A percentile compares a stretch with the other conserved stretches of the same genome.
These are phyloP conservation scores for Eremophila alpestris DNA, from an alignment of 2,797 vertebrate species.

Conservation along the genomic window DNA sequence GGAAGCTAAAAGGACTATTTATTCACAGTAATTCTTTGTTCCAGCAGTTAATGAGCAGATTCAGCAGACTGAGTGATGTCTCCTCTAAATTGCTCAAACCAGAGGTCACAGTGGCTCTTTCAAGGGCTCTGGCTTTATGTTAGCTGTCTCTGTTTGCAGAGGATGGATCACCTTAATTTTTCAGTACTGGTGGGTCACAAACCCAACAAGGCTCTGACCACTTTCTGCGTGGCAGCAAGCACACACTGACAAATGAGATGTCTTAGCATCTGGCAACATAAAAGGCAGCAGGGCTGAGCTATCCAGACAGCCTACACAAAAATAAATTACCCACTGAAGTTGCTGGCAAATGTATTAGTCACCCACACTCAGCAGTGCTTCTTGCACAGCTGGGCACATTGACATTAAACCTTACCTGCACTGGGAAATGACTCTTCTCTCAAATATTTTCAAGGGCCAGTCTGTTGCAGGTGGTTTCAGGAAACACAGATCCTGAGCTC, in stretches of 20 bases:
- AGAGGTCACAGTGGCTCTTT: neutral
- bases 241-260: neutral
- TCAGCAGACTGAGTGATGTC: neutral
- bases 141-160: neutral
- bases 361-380: neutral
- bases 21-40: constrained; percentile 5
- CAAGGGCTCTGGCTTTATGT: neutral
- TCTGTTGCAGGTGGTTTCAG: neutral
- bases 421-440: neutral
- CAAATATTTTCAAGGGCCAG: neutral
- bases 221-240: neutral
- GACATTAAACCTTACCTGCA: neutral
- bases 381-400: neutral
- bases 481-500: neutral
- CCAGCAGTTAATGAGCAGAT: constrained; percentile 19
- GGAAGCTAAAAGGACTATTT: neutral
- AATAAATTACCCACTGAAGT: neutral
- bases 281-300: neutral
- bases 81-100: neutral
- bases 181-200: neutral
- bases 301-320: neutral
- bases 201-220: neutral
- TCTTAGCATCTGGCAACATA: constrained; percentile 18
- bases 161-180: constrained; percentile 1
- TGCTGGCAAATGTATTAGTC: neutral